Conservation (phyloP, 2,113 vertebrate genomes). For the Podarcis muralis region DNA sequence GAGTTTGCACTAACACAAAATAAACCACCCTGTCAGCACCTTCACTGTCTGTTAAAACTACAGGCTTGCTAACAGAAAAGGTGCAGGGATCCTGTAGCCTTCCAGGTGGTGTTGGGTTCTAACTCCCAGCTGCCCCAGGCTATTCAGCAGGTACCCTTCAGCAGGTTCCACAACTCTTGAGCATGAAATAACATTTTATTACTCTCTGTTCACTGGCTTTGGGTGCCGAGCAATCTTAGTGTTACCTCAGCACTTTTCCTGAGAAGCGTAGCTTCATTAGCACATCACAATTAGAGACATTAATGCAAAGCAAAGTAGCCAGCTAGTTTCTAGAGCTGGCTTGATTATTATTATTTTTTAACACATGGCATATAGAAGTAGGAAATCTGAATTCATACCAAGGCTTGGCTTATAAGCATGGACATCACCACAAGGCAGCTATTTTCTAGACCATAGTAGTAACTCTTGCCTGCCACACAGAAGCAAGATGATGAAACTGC, state of each 20-base stretch:
- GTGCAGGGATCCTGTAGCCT: no score
- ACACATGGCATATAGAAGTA: neutral
- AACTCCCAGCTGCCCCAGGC: neutral
- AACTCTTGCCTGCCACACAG: neutral
- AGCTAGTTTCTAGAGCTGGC: neutral
- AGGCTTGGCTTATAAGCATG: neutral
- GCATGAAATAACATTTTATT: neutral
- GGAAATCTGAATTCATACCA: neutral
- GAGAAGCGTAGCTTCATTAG: slow-evolving; percentile 2
- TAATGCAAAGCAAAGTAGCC: slow-evolving; percentile 4
- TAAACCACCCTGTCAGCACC: neutral
- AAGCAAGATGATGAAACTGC: no score
- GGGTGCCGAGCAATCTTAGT: neutral
- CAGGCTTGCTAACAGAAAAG: no score
- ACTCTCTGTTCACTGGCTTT: neutral
- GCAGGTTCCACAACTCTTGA: neutral
- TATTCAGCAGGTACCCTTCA: neutral
- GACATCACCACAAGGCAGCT: neutral
- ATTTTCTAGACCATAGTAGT: neutral
- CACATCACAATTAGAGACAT: neutral
- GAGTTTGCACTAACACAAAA: neutral
- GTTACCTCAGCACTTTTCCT: slow-evolving; percentile 6
- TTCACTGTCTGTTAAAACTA: no score
- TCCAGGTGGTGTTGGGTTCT: no score
- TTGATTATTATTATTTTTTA: neutral